A percentile compares a stretch with the other conserved stretches of the same genome.
These are phyloP conservation scores for Calephelis perditalis DNA, from an alignment of 2,888 invertebrate genomes.

Conservation along the genomic window DNA sequence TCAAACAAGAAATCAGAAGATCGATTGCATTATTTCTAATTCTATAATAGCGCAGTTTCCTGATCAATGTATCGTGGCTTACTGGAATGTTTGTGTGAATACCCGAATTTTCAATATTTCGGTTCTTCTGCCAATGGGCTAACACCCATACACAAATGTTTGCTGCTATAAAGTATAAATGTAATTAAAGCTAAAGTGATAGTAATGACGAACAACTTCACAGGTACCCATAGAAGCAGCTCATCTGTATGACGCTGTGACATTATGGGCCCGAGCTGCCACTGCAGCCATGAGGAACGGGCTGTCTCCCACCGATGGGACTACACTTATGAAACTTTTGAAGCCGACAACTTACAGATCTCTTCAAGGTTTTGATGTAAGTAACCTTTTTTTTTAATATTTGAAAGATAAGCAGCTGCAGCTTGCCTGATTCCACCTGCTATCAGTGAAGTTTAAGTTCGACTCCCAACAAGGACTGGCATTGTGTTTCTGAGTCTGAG, in stretches of 20 bases:
- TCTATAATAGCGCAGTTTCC: no score
- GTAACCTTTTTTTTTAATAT: slow-evolving; percentile 35
- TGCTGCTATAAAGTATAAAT: no score
- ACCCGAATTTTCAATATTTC: no score
- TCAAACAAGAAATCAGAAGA: no score
- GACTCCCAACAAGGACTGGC: no score
- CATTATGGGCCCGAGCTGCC: slow-evolving; percentile 90
- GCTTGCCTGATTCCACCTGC: neutral
- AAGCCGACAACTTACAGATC: slow-evolving; percentile 86
- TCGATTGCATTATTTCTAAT: no score
- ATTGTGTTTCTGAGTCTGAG: no score
- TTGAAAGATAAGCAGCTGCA: neutral
- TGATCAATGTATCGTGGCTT: no score
- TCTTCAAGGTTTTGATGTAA: slow-evolving; percentile 88
- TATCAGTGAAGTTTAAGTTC: no score
- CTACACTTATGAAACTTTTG: slow-evolving; percentile 85
- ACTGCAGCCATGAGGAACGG: slow-evolving; percentile 84
- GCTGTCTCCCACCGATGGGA: slow-evolving; percentile 85
- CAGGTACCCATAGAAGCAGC: slow-evolving; percentile 90
- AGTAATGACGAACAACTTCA: neutral
- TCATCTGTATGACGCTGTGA: slow-evolving; percentile 92
- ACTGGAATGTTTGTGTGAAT: no score
- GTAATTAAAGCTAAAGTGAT: neutral
- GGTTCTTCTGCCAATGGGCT: no score
- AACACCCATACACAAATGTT: no score